Evolutionary conservation across 2,888 invertebrate genomes (phyloP).

Genomic region (Drosophila barbarae): DNA sequence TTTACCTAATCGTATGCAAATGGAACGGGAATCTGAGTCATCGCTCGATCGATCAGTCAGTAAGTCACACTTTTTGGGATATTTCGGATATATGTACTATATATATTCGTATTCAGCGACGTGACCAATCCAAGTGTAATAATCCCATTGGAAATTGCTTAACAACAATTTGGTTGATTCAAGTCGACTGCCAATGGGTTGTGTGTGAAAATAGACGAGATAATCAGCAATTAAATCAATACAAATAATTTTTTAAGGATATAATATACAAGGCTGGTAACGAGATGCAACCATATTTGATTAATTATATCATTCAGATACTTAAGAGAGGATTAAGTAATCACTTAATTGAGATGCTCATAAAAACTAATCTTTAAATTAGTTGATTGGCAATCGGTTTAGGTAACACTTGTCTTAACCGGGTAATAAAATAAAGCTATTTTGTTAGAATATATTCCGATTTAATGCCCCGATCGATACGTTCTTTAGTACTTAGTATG

Average conservation of each 20-base stretch:
- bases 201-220: not conserved
- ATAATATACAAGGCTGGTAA: not conserved
- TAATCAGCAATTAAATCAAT: not conserved
- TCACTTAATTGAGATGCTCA: not conserved
- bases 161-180: slow-evolving; percentile 3
- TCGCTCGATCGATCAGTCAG: slow-evolving; percentile 11
- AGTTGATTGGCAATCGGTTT: not conserved
- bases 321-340: not conserved
- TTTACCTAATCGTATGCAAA: slow-evolving; percentile 28
- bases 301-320: not conserved
- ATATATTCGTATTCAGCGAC: slow-evolving; percentile 7
- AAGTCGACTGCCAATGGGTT: not conserved
- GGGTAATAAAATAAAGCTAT: slow-evolving; percentile 10
- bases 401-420: slow-evolving; percentile 7
- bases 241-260: no score
- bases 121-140: slow-evolving; percentile 21
- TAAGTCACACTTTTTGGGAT: slow-evolving; percentile 33
- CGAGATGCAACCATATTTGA: not conserved
- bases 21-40: slow-evolving; percentile 28
- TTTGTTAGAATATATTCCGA: slow-evolving; percentile 8
- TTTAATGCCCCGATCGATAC: slow-evolving; percentile 7
- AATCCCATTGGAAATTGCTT: slow-evolving; percentile 13
- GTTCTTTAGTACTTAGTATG: slow-evolving; percentile 5
- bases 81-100: slow-evolving; percentile 3
- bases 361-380: not conserved